Evolutionary conservation across 2,888 invertebrate genomes (phyloP).

Genomic region (Portevinia maculata): DNA sequence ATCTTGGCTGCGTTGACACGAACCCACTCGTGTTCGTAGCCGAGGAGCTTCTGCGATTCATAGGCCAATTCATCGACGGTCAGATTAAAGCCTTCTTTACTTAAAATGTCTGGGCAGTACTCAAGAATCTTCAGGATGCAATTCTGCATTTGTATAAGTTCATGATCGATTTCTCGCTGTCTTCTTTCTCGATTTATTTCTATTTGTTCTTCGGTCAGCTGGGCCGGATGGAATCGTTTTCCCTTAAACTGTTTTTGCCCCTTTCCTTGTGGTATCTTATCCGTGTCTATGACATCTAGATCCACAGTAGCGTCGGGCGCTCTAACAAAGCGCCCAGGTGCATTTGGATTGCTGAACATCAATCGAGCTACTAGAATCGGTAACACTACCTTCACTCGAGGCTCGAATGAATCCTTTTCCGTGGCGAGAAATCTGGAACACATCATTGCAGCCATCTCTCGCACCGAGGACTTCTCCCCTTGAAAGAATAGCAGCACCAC

Average conservation of each 20-base stretch:
- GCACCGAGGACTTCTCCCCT: slow-evolving; percentile 87
- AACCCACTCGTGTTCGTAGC: slow-evolving; percentile 94
- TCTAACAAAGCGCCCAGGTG: slow-evolving; percentile 86
- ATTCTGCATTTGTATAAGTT: slow-evolving; percentile 89
- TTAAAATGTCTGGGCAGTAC: slow-evolving; percentile 86
- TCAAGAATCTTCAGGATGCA: slow-evolving; percentile 87
- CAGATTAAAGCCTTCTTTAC: slow-evolving; percentile 77
- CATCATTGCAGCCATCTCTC: slow-evolving; percentile 90
- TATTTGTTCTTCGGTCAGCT: slow-evolving; percentile 62
- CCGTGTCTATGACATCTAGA: slow-evolving; percentile 25
- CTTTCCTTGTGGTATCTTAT: slow-evolving; percentile 52
- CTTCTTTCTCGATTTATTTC: slow-evolving; percentile 83
- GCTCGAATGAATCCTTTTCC: slow-evolving; percentile 88
- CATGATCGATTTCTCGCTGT: slow-evolving; percentile 88
- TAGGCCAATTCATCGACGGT: slow-evolving; percentile 85
- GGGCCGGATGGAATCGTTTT: slow-evolving; percentile 60
- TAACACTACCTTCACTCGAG: slow-evolving; percentile 85
- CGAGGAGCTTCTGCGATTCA: slow-evolving; percentile 88
- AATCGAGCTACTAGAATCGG: slow-evolving; percentile 84
- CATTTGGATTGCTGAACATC: slow-evolving; percentile 82
- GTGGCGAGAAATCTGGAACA: slow-evolving; percentile 91
- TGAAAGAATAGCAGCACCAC: slow-evolving; percentile 87
- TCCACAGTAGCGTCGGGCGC: slow-evolving; percentile 81
- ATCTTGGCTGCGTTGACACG: slow-evolving; percentile 90
- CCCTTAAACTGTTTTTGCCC: slow-evolving; percentile 27